Conservation (phyloP, 2,797 vertebrate species). For the Geotria australis region DNA sequence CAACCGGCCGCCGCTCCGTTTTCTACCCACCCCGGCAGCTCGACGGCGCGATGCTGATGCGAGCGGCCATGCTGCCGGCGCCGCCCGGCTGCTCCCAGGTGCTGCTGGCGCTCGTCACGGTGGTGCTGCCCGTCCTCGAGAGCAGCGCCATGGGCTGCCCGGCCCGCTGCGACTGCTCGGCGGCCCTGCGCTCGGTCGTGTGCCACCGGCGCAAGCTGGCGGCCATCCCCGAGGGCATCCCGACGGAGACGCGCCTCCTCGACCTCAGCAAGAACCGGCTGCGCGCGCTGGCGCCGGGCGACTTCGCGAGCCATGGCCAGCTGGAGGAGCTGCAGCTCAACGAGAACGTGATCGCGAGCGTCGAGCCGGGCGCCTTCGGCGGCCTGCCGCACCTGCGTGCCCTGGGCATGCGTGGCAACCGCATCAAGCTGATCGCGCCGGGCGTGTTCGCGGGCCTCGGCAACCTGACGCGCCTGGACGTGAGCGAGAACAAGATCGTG, state of each 20-base stretch:
- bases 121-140: slow-evolving; percentile 15
- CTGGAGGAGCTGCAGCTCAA: slow-evolving; percentile 76
- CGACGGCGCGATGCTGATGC: no score
- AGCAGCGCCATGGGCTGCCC: slow-evolving; percentile 31
- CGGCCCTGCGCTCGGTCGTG: slow-evolving; percentile 27
- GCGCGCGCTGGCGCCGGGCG: slow-evolving; percentile 57
- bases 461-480: slow-evolving; percentile 65
- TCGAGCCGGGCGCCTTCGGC: slow-evolving; percentile 71
- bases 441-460: slow-evolving; percentile 55
- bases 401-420: slow-evolving; percentile 47
- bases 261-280: slow-evolving; percentile 71
- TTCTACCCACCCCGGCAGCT: no score
- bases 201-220: slow-evolving; percentile 49
- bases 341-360: slow-evolving; percentile 55
- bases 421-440: slow-evolving; percentile 60
- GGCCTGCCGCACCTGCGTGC: slow-evolving; percentile 38
- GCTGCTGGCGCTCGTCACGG: no score
- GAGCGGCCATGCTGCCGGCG: no score
- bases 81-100: no score
- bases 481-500: slow-evolving; percentile 82
- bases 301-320: slow-evolving; percentile 30
- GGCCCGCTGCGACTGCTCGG: slow-evolving; percentile 47
- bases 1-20: no score
- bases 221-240: slow-evolving; percentile 50
- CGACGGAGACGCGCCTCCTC: slow-evolving; percentile 40